These are phyloP conservation scores for Anguilla obscura DNA, from an alignment of 2,797 vertebrate genomes.

Conservation along the genomic window DNA sequence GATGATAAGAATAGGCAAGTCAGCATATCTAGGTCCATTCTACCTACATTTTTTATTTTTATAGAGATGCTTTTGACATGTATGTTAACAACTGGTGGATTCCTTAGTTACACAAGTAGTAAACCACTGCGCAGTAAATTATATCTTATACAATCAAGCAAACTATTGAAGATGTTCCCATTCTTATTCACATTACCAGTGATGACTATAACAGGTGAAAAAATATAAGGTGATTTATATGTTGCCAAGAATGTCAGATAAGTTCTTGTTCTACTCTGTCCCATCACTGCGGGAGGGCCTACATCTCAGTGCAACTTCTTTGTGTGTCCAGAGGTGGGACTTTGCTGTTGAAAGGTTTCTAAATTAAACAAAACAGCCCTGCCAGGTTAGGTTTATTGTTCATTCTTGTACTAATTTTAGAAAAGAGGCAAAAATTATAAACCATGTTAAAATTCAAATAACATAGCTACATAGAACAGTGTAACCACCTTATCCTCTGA, in stretches of 20 bases:
- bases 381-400: background rate
- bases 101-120: background rate
- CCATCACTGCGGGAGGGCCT: conserved; percentile 56
- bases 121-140: background rate
- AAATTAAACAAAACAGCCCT: conserved; percentile 26
- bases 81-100: background rate
- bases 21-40: background rate
- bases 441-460: conserved; percentile 9
- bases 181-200: background rate
- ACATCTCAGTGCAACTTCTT: conserved; percentile 45
- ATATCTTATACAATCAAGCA: background rate
- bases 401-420: background rate
- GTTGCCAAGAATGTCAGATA: conserved; percentile 26
- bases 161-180: background rate
- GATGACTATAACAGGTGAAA: background rate
- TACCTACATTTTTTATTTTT: background rate
- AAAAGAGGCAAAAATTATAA: background rate
- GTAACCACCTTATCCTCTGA: background rate
- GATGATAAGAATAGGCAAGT: background rate
- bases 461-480: background rate
- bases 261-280: conserved; percentile 51
- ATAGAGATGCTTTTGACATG: background rate
- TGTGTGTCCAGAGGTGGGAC: conserved; percentile 27
- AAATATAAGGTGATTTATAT: background rate
- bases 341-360: conserved; percentile 25